Evolutionary conservation across 2,888 invertebrate species (phyloP).

Genomic region (Eucera pruinosa): DNA sequence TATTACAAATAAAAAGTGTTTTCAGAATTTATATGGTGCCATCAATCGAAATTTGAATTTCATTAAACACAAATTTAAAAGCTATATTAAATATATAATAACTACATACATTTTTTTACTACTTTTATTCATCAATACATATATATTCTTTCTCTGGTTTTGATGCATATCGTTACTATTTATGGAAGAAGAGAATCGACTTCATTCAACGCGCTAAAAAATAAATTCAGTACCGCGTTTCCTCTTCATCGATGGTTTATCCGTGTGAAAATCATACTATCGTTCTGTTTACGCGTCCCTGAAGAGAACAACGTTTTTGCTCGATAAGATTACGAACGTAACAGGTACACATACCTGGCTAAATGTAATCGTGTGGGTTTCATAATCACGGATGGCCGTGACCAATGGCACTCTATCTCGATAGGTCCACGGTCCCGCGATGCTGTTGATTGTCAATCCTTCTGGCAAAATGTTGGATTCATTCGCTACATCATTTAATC

Average conservation of each 20-base stretch:
- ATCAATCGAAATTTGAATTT: too few species aligned
- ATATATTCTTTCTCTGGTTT: too few species aligned
- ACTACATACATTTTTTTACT: too few species aligned
- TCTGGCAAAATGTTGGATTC: slow-evolving; percentile 85
- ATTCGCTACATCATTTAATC: slow-evolving; percentile 89
- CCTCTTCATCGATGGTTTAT: slow-evolving; percentile 46
- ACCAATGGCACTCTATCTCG: slow-evolving; percentile 92
- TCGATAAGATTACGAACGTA: slow-evolving; percentile 18
- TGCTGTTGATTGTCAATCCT: slow-evolving; percentile 87
- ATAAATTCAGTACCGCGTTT: slow-evolving; percentile 29
- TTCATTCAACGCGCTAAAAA: slow-evolving; percentile 12
- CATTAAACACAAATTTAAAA: background rate
- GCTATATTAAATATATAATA: too few species aligned
- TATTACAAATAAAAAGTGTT: too few species aligned
- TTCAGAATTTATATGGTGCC: too few species aligned
- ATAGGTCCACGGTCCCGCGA: slow-evolving; percentile 93
- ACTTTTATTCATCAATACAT: background rate
- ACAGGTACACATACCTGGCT: slow-evolving; percentile 86
- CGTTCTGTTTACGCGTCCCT: slow-evolving; percentile 46
- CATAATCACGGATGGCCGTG: slow-evolving; percentile 89
- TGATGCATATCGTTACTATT: background rate
- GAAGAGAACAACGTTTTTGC: slow-evolving; percentile 41
- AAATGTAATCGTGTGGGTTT: slow-evolving; percentile 87
- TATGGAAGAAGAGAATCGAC: slow-evolving; percentile 17
- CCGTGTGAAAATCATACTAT: slow-evolving; percentile 65